Conservation (phyloP, 2,797 vertebrate genomes). For the Neopelma chrysocephalum region DNA sequence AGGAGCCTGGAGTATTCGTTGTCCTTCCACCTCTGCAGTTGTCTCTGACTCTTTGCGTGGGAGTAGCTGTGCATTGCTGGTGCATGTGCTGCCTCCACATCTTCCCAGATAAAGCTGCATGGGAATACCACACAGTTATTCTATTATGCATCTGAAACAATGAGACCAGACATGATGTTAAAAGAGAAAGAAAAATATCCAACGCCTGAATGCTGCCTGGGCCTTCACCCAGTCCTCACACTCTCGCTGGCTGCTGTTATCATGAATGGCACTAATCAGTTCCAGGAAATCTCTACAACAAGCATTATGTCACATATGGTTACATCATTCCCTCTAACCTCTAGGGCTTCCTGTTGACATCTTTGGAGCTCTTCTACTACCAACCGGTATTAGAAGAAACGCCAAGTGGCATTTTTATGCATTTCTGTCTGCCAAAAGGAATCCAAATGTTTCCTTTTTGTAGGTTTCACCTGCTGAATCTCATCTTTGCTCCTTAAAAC, state of each 20-base stretch:
- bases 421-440: slow-evolving; percentile 22
- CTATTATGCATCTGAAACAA: not conserved
- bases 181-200: slow-evolving; percentile 18
- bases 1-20: not conserved
- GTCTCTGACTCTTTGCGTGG: not conserved
- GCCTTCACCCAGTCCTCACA: slow-evolving; percentile 48
- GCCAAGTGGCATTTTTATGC: slow-evolving; percentile 6
- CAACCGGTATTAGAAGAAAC: slow-evolving; percentile 26
- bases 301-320: slow-evolving; percentile 48
- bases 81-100: not conserved
- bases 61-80: not conserved
- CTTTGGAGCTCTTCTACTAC: slow-evolving; percentile 37
- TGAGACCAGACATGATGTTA: not conserved
- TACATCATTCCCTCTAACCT: slow-evolving; percentile 58
- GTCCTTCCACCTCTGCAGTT: not conserved
- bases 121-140: not conserved
- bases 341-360: slow-evolving; percentile 63
- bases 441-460: not conserved
- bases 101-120: not conserved
- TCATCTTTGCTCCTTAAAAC: not conserved
- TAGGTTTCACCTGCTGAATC: slow-evolving; percentile 3
- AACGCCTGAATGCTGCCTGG: slow-evolving; percentile 4
- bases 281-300: slow-evolving; percentile 56
- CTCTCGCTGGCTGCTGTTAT: slow-evolving; percentile 38
- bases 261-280: slow-evolving; percentile 50